These are phyloP conservation scores for Columbina picui DNA, from an alignment of 2,113 vertebrate genomes.

Conservation along the genomic window DNA sequence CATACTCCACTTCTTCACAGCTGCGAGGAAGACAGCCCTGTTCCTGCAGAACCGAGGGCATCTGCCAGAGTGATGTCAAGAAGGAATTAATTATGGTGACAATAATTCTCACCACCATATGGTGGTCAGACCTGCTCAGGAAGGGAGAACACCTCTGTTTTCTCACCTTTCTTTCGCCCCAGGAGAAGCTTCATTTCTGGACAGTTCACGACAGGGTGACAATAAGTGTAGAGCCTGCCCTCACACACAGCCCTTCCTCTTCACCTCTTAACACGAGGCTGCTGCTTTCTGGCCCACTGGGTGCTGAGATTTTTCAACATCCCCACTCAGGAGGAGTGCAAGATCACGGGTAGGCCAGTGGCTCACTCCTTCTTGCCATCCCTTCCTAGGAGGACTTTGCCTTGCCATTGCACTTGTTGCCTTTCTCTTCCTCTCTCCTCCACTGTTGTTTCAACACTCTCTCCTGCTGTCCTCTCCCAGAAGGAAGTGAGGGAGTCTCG, in stretches of 20 bases:
- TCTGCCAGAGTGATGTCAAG: not conserved
- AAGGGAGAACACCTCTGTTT: slow-evolving; percentile 6
- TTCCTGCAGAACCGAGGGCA: not conserved
- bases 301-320: not conserved
- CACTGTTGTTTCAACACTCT: not conserved
- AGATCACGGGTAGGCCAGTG: not conserved
- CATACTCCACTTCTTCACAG: not conserved
- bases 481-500: not conserved
- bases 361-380: not conserved
- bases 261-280: not conserved
- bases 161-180: not conserved
- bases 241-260: not conserved
- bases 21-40: not conserved
- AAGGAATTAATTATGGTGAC: slow-evolving; percentile 5
- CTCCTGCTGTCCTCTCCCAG: not conserved
- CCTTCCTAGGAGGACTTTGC: not conserved
- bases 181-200: not conserved
- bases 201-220: not conserved
- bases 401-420: not conserved
- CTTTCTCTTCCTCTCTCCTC: not conserved
- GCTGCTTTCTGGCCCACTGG: not conserved
- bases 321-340: not conserved
- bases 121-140: not conserved
- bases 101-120: slow-evolving; percentile 14
- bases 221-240: not conserved